Percentiles rank a stretch among this genome's conserved stretches.
phyloP scores from a whole-genome alignment of 2,797 vertebrate genomes.

The Acipenser ruthenus region DNA sequence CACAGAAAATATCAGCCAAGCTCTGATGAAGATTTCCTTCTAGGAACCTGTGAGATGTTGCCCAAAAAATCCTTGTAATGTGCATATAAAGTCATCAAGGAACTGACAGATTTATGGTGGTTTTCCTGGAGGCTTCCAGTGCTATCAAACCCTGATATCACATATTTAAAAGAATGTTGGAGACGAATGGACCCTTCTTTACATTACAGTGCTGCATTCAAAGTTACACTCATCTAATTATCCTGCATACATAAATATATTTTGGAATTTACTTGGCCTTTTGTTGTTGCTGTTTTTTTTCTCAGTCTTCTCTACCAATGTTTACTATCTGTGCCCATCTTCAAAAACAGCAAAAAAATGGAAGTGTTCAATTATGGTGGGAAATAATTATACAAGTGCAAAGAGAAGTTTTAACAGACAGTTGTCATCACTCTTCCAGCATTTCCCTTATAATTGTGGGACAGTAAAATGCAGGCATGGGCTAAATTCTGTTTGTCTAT shows the following conservation, averaged over 20 bases:
- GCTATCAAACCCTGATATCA: slow-evolving; percentile 25
- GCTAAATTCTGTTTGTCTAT: too few relatives aligned
- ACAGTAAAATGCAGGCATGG: too few relatives aligned
- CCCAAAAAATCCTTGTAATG: slow-evolving; percentile 53
- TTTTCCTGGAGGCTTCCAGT: slow-evolving; percentile 28
- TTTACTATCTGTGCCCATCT: background rate
- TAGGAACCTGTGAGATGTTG: slow-evolving; percentile 45
- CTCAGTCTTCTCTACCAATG: background rate
- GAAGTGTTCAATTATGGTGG: background rate
- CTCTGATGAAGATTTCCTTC: slow-evolving; percentile 59
- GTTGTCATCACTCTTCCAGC: too few relatives aligned
- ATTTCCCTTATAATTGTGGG: too few relatives aligned
- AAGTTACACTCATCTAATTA: background rate
- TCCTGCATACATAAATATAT: background rate
- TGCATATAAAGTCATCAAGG: slow-evolving; percentile 61
- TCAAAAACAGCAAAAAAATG: background rate
- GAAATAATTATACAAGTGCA: background rate
- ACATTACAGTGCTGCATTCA: slow-evolving; percentile 15
- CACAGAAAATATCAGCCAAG: slow-evolving; percentile 46
- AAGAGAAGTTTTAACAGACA: too few relatives aligned
- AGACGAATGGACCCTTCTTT: slow-evolving; percentile 32
- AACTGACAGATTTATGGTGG: slow-evolving; percentile 58
- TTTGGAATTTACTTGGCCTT: background rate
- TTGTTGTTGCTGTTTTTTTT: background rate
- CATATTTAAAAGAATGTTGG: slow-evolving; percentile 30